Evolutionary conservation across 2,888 invertebrate species (phyloP).

Genomic region (Drosophila phalerata): DNA sequence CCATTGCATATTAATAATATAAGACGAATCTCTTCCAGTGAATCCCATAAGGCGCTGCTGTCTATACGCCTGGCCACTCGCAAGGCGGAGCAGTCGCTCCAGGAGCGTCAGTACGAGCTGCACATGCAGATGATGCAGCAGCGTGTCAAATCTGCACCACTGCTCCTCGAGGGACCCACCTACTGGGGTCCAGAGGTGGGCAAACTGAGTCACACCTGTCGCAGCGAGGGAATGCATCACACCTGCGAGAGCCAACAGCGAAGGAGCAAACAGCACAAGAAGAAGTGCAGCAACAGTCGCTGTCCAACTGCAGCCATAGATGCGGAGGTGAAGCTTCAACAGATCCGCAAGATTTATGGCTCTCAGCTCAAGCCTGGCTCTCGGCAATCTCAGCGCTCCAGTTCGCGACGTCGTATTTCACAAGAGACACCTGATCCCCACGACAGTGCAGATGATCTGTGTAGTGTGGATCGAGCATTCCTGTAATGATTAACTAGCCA

Average conservation of each 20-base stretch:
- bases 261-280: constrained; percentile 49
- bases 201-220: constrained; percentile 82
- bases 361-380: constrained; percentile 60
- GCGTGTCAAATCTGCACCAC: constrained; percentile 84
- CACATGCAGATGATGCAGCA: constrained; percentile 85
- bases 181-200: constrained; percentile 84
- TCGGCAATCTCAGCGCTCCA: constrained; percentile 62
- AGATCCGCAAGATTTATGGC: constrained; percentile 74
- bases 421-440: constrained; percentile 55
- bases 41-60: constrained; percentile 84
- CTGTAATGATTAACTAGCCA: constrained; percentile 45
- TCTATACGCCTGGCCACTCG: constrained; percentile 84
- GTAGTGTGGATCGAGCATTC: constrained; percentile 83
- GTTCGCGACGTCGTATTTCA: constrained; percentile 28
- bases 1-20: neutral
- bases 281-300: constrained; percentile 54
- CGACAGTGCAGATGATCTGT: constrained; percentile 83
- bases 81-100: constrained; percentile 84
- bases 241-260: constrained; percentile 70
- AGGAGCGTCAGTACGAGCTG: constrained; percentile 83
- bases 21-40: constrained; percentile 61
- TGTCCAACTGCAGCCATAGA: constrained; percentile 29
- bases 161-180: constrained; percentile 83
- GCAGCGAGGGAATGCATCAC: constrained; percentile 76
- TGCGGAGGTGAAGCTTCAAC: constrained; percentile 59